Evolutionary conservation across 2,888 invertebrate genomes (phyloP), one percentile per base, ranked within the genome.

Genomic region (Drosophila paracracens): DNA sequence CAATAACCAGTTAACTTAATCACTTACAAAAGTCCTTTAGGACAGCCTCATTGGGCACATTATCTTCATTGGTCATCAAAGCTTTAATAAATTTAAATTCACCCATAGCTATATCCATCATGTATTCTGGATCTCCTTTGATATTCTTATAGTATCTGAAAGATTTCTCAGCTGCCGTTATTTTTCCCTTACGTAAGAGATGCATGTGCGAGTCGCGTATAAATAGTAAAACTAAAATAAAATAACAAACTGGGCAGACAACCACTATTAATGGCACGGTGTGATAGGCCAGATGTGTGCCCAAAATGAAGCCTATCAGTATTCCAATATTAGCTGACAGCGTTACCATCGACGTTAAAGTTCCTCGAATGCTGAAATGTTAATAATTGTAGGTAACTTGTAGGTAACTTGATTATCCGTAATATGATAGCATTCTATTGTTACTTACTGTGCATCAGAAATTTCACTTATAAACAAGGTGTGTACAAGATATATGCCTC

Each of bases 141-240:
- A 86, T 83, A 25, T 92, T 92, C 61, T 83, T 90, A 46, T 93
- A 93, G 66, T 91, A 92, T 50, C 88, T 74, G 4, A 91, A 88
- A 0, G 93, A 90, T 8, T 77, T 59, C 60, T 92, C 91, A 0
- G 93, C 93, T 0, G 78, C 84, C 3, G 71, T 33, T 5, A 74
- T 69, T 8, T 82, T 79, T 10, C 89, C 87, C 1, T 81, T 81
- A 13, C 88, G 74, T 25, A 93, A 70, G 0, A 92, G 74, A 72
- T 91, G 79, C 52, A 90, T 90, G 0, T 93, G 92, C 1, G 93
- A 92, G 35, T 93, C 93, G 0, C 89, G 91, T 3, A 92, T 85
- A 53, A 85, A 82, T 4, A 71, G 62, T 4, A 84, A 31, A 2
- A 81, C 79, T 5, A 79, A 65, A 5, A 88, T 10, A 0, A 91